Evolutionary conservation across 92 coral and sea anemone species (phyloP), one percentile per base, ranked within the genome.

Genomic region (Blastomussa wellsi): DNA sequence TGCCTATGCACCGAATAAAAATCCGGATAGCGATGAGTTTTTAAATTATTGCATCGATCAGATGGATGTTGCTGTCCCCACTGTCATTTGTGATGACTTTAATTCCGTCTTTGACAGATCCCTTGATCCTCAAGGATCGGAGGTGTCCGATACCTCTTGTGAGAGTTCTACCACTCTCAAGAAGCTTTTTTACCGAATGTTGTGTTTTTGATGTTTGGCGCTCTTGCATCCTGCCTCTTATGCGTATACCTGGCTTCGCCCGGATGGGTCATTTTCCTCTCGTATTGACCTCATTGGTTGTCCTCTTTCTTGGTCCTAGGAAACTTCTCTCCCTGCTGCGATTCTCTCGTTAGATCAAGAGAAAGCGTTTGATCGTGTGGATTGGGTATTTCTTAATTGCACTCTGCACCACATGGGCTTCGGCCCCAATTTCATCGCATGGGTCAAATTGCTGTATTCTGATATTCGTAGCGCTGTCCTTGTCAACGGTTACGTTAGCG

Each of bases 121-220:
- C 19, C 17, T 73, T 4, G 91, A 88, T 39, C 66, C 88, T 7
- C 53, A 41, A 0, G 53, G 74, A 0, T 20, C 74, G 6, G 14
- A 3, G 5, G 5, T 60, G 41, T 36, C 60, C 15, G 49, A 73
- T 17, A 47, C 11, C 22, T 62, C 82, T 19, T 68, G 74, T 0
- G 84, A 88, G 24, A 74, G 83, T 4, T 19, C 49, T 59, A 37
- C 4, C 1, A 26, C 41, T 8, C 42, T 87, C 9, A 1, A 19
- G 9, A 20, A 26, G 6, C 52, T 81, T 20, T 82, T 82, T n/a
- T 59, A 29, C 22, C 7, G 79, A 53, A 2, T 73, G 68, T 53
- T 55, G 82, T 16, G 49, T 81, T 1, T 26, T 76, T 39, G 94
- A 88, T 35, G 32, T 73, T 31, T 91, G 94, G 94, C 77, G 94